Evolutionary conservation across 30 jellyfish, hydroid and myxozoan genomes (phyloP).

Genomic region (Aurelia aurita complex sp. Pacific): DNA sequence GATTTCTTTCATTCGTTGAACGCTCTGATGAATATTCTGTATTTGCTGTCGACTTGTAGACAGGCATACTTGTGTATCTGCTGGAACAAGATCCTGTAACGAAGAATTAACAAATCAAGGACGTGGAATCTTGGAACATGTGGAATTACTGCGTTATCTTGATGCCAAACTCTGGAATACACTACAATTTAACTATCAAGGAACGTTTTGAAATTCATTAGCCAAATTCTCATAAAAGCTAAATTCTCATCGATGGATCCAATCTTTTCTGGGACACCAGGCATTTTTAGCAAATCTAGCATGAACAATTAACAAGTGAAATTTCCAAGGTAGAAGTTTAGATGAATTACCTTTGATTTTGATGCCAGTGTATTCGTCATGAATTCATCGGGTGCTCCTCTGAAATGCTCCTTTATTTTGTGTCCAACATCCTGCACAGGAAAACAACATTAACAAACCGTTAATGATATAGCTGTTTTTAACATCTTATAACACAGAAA

Average conservation of each 20-base stretch:
- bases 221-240: too few relatives aligned
- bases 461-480: too few relatives aligned
- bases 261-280: too few relatives aligned
- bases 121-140: background rate
- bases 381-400: constrained; percentile 97
- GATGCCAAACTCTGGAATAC: too few relatives aligned
- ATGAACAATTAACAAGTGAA: too few relatives aligned
- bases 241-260: too few relatives aligned
- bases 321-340: too few relatives aligned
- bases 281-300: too few relatives aligned
- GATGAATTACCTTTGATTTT: constrained; percentile 71
- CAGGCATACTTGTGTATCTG: constrained; percentile 86
- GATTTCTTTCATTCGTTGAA: constrained; percentile 69
- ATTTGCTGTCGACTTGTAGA: constrained; percentile 83
- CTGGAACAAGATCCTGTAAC: constrained; percentile 87
- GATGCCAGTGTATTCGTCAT: constrained; percentile 77
- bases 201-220: too few relatives aligned
- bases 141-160: too few relatives aligned
- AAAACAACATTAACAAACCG: background rate
- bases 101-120: background rate
- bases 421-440: constrained; percentile 91
- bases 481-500: too few relatives aligned
- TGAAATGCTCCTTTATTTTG: constrained; percentile 90
- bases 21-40: constrained; percentile 64
- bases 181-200: too few relatives aligned